phyloP scores from a whole-genome alignment of 2,888 invertebrate genomes.

The Rhaphigaster nebulosa region DNA sequence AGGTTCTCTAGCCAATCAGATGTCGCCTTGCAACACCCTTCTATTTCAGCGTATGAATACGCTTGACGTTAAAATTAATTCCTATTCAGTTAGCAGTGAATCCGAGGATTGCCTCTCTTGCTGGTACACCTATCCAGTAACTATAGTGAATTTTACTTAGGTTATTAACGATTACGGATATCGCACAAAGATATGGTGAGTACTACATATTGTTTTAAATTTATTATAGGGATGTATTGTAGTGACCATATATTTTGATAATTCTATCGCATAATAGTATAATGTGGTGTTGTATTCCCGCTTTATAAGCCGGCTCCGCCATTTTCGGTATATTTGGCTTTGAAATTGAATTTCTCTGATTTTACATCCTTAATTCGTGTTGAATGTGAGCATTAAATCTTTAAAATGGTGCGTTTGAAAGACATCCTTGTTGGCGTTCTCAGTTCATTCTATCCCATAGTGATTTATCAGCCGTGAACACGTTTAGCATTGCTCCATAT shows the following conservation, averaged over 20 bases:
- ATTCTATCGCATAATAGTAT: background rate
- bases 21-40: constrained; percentile 22
- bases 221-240: background rate
- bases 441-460: background rate
- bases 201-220: constrained; percentile 15
- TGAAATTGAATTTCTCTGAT: constrained; percentile 49
- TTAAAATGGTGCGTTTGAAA: background rate
- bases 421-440: background rate
- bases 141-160: constrained; percentile 63
- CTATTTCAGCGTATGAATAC: constrained; percentile 43
- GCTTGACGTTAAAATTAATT: constrained; percentile 49
- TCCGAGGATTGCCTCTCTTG: constrained; percentile 62
- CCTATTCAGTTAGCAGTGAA: constrained; percentile 64
- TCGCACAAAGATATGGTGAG: constrained; percentile 66
- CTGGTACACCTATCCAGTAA: constrained; percentile 60
- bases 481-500: constrained; percentile 17
- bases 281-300: constrained; percentile 41
- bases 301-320: constrained; percentile 66
- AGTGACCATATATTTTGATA: background rate
- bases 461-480: background rate
- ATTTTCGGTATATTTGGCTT: constrained; percentile 63
- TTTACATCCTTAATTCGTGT: background rate
- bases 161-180: constrained; percentile 63
- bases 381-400: background rate
- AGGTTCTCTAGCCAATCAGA: constrained; percentile 34